Evolutionary conservation across 1,140 invertebrate species (phyloP).

Genomic region (Dryas iulia): DNA sequence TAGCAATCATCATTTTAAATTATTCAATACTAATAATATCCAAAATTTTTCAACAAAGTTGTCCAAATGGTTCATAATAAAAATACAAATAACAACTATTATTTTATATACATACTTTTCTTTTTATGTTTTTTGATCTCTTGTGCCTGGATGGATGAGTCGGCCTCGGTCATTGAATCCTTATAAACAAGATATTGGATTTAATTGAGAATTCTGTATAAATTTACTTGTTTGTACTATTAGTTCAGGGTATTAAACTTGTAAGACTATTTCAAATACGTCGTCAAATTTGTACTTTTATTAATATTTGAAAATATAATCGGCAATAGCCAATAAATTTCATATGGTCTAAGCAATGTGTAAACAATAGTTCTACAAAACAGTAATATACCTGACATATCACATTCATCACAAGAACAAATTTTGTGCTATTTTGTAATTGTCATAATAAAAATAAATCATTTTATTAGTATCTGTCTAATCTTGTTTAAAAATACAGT

Average conservation of each 20-base stretch:
- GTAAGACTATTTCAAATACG: too few species aligned
- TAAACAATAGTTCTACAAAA: not conserved
- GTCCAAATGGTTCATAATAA: too few species aligned
- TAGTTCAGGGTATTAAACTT: not conserved
- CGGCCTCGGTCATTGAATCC: conserved; percentile 41
- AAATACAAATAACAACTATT: too few species aligned
- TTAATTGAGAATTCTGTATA: not conserved
- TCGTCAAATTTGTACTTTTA: too few species aligned
- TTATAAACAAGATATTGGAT: conserved; percentile 8
- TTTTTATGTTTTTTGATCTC: conserved; percentile 53
- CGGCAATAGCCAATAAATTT: too few species aligned
- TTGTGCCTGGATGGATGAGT: conserved; percentile 49
- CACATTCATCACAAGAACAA: conserved; percentile 51
- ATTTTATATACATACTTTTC: conserved; percentile 43
- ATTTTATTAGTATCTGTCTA: conserved; percentile 36
- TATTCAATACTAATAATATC: too few species aligned
- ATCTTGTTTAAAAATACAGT: conserved; percentile 23
- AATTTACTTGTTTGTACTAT: not conserved
- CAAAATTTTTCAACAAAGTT: too few species aligned
- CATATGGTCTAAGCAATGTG: not conserved
- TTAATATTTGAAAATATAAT: too few species aligned
- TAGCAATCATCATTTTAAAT: too few species aligned
- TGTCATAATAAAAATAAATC: conserved; percentile 27
- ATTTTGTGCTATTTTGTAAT: conserved; percentile 29
- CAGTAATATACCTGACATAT: conserved; percentile 57